Evolutionary conservation across 2,888 invertebrate genomes (phyloP).

Genomic region (Endomychus coccineus): DNA sequence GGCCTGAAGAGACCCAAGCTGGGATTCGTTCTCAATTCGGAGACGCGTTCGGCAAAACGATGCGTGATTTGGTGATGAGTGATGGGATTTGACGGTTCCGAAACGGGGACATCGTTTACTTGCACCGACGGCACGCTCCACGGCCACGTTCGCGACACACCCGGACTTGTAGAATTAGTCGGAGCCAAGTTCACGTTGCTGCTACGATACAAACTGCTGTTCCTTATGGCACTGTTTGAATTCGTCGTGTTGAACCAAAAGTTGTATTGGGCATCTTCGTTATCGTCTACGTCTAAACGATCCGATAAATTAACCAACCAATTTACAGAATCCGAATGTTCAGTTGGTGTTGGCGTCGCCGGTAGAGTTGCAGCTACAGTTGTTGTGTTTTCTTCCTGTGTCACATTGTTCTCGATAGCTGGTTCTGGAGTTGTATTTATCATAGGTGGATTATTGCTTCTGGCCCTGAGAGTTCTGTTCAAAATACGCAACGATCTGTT

Average conservation of each 20-base stretch:
- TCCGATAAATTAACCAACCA: too few species aligned
- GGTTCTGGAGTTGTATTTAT: not conserved
- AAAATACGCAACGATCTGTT: constrained; percentile 27
- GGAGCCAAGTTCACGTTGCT: constrained; percentile 26
- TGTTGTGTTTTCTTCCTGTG: too few species aligned
- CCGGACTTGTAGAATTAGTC: too few species aligned
- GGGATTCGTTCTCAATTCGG: constrained; percentile 30
- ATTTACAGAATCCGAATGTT: too few species aligned
- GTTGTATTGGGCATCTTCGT: constrained; percentile 19
- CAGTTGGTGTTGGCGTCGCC: not conserved
- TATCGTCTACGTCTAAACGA: too few species aligned
- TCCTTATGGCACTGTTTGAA: too few species aligned
- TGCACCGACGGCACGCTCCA: constrained; percentile 44
- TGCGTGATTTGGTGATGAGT: constrained; percentile 21
- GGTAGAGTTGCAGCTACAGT: not conserved
- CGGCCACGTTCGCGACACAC: constrained; percentile 14
- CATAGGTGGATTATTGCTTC: too few species aligned
- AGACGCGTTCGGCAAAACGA: constrained; percentile 33
- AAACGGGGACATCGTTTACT: constrained; percentile 49
- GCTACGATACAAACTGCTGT: constrained; percentile 25
- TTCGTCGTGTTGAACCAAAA: constrained; percentile 16
- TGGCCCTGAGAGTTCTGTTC: constrained; percentile 9
- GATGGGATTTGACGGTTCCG: constrained; percentile 3
- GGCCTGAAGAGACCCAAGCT: constrained; percentile 37
- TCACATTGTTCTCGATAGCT: constrained; percentile 15